Evolutionary conservation across 2,888 invertebrate species (phyloP), one percentile per base, ranked within the genome.

Genomic region (Leptinotarsa tumamoca): DNA sequence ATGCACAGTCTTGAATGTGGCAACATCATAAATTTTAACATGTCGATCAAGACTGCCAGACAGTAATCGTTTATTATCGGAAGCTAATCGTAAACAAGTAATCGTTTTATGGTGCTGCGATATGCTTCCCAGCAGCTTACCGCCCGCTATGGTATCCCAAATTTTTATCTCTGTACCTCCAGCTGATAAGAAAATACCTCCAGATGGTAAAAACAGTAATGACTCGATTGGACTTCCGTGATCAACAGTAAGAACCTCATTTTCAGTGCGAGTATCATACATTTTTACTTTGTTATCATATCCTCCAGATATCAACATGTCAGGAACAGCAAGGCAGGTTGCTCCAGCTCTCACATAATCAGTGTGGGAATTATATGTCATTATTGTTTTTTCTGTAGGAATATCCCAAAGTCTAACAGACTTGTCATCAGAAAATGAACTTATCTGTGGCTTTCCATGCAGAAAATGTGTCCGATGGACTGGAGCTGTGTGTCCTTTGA

Each of bases 41-140:
- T 97, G 97, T 79, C 96, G 93, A 88, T 99, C 99, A 73, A 99
- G 90, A 4, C 97, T 96, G 1, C 95, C 96, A 0, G 98, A 97
- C 82, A 98, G 88, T 23, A 99, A 90, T 84, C 96, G 92, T 80
- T 93, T 94, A 33, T 95, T 95, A 85, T 95, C 93, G 63, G 94
- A 94, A 33, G 95, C 95, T 78, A 98, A 91, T 80, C 93, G 90
- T 68, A 99, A 87, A 80, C 95, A 94, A 0, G 98, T 99, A 1
- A 99, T 94, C 0, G 98, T 97, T 90, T 99, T 99, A 88, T 98
- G 97, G 89, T 99, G 99, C 83, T 96, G 95, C 3, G 95, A 95
- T 79, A 99, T 92, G 83, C 93, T 93, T 2, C 96, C 94, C 33
- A 99, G 87, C 72, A 96, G 89, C 86, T 94, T 94, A 14, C 98